Conservation (phyloP, 2,113 vertebrate genomes). For the Centropristis striata region DNA sequence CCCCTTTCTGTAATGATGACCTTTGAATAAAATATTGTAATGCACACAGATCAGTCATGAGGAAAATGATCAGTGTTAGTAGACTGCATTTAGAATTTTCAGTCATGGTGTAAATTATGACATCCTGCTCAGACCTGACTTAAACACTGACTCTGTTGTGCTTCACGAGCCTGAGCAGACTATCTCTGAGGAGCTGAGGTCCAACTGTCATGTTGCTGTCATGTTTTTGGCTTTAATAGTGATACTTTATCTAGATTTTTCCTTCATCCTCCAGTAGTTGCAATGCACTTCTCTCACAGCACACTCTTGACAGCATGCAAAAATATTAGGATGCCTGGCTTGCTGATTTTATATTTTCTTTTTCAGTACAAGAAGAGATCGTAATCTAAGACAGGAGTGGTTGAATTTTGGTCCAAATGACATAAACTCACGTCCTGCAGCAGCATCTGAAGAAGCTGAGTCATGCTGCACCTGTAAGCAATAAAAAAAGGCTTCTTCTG, state of each 20-base stretch:
- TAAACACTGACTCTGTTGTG: background rate
- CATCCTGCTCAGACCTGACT: slow-evolving; percentile 1
- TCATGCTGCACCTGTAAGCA: background rate
- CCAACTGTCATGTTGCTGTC: background rate
- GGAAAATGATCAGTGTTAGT: background rate
- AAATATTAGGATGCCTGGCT: background rate
- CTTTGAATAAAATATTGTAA: background rate
- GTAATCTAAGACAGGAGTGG: background rate
- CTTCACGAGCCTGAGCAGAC: background rate
- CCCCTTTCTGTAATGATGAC: background rate
- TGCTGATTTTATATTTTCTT: background rate
- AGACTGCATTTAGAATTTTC: background rate
- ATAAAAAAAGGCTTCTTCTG: background rate
- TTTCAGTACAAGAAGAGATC: background rate
- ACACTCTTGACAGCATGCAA: background rate
- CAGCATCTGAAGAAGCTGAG: background rate
- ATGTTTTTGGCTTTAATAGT: background rate
- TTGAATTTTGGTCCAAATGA: background rate
- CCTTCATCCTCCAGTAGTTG: background rate
- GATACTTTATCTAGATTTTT: background rate
- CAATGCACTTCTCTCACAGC: background rate
- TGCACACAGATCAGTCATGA: background rate
- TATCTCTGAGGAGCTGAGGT: background rate
- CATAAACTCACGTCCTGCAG: background rate
- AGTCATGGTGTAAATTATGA: background rate